Conservation (phyloP, 2,797 vertebrate species). For the Erethizon dorsatum region DNA sequence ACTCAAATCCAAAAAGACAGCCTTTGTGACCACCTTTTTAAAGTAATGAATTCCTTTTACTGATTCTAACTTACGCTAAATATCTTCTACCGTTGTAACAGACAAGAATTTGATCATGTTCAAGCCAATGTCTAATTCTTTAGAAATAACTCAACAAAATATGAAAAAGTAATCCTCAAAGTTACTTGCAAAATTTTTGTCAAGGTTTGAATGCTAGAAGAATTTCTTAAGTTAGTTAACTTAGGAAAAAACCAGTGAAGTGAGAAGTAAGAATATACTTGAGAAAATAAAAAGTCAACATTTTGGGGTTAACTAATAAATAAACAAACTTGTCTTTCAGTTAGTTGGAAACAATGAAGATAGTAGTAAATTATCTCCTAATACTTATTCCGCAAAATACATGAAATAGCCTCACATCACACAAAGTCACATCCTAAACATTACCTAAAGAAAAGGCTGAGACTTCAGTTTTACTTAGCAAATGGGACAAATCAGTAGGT, state of each 20-base stretch:
- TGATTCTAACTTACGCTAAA: conserved; percentile 5
- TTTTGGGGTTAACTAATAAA: conserved; percentile 37
- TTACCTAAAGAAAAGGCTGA: neutral
- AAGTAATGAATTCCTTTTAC: neutral
- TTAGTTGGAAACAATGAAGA: neutral
- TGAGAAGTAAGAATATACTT: neutral
- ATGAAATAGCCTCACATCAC: neutral
- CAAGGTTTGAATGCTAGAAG: neutral
- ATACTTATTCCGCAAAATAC: neutral
- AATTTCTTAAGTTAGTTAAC: conserved; percentile 16
- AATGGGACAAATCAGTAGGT: neutral
- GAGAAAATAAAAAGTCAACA: neutral
- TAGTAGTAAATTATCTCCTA: neutral
- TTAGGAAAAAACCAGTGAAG: neutral
- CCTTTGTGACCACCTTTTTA: neutral
- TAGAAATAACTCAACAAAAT: conserved; percentile 6
- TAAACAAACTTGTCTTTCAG: neutral
- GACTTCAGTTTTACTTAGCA: neutral
- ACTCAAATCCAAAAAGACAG: neutral
- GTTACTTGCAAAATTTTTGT: neutral
- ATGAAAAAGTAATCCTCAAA: neutral
- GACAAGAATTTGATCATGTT: neutral
- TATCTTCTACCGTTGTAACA: neutral
- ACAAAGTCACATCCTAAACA: neutral
- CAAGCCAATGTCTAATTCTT: neutral